Evolutionary conservation across 2,113 vertebrate genomes (phyloP).

Genomic region (Myrmecophaga tridactyla): DNA sequence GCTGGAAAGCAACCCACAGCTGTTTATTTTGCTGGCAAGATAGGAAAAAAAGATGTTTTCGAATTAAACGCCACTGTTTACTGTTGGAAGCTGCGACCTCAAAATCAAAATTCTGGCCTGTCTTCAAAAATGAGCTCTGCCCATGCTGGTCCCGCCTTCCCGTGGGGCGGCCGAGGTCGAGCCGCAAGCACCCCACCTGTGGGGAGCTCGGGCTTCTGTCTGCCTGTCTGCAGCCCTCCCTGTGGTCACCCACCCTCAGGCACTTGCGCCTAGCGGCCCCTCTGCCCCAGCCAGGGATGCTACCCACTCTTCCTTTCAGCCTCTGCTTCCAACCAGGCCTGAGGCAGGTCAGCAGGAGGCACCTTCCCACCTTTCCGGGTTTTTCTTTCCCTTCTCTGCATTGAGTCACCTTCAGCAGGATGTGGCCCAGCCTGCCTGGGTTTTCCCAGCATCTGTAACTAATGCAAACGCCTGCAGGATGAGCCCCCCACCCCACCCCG

Average conservation of each 20-base stretch:
- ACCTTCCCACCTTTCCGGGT: not conserved
- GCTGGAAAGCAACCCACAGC: accelerated
- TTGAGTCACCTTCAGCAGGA: not conserved
- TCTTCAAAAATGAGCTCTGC: not conserved
- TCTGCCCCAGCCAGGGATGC: accelerated
- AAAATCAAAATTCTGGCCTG: not conserved
- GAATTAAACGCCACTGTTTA: not conserved
- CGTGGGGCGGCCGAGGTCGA: accelerated
- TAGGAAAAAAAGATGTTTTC: not conserved
- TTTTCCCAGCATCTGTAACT: conserved; percentile 65
- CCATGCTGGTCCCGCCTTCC: not conserved
- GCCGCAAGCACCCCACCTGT: accelerated
- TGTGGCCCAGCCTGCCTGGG: not conserved
- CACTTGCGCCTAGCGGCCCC: no score
- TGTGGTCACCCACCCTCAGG: accelerated
- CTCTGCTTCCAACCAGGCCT: not conserved
- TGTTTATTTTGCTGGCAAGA: not conserved
- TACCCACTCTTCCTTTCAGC: not conserved
- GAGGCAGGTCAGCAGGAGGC: accelerated
- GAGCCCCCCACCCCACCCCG: conserved; percentile 55
- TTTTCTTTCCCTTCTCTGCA: not conserved
- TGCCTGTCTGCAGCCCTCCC: accelerated
- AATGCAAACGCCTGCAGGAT: conserved; percentile 61
- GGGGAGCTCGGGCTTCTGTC: accelerated
- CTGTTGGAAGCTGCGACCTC: not conserved